phyloP scores from a whole-genome alignment of 92 coral and sea anemone genomes.

The Montipora capitata region DNA sequence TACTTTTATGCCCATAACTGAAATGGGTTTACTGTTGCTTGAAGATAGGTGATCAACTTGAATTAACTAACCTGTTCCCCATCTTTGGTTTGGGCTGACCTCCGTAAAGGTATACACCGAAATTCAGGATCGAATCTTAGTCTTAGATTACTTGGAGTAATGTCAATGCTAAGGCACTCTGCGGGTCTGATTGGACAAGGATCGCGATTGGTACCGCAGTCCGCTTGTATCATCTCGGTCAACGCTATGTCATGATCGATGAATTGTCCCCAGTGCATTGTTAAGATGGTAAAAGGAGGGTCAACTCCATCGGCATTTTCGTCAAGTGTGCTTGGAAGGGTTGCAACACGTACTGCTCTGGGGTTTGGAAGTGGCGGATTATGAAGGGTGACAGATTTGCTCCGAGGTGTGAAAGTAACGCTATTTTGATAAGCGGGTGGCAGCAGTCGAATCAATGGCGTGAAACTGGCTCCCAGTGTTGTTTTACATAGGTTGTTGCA shows the following conservation, averaged over 20 bases:
- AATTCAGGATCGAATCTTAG: not conserved
- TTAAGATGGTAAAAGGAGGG: constrained; percentile 13
- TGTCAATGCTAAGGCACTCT: not conserved
- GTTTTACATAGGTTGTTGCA: constrained; percentile 54
- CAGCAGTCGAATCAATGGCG: not conserved
- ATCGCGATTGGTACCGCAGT: not conserved
- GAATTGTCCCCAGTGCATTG: constrained; percentile 53
- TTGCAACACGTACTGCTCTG: not conserved
- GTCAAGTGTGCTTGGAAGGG: not conserved
- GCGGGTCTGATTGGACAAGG: not conserved
- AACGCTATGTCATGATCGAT: constrained; percentile 40
- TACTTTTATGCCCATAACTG: no score
- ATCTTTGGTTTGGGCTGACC: not conserved
- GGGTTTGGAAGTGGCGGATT: not conserved
- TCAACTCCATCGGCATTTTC: not conserved
- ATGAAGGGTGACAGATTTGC: not conserved
- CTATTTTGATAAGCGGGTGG: no score
- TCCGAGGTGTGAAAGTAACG: not conserved
- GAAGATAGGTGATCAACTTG: not conserved
- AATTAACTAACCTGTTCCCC: constrained; percentile 11
- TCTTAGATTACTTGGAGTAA: not conserved
- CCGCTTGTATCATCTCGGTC: not conserved
- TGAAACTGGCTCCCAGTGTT: constrained; percentile 10
- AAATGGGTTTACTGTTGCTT: not conserved
- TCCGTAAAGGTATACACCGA: not conserved